Percentiles rank a stretch among this genome's conserved stretches.
phyloP scores from a whole-genome alignment of 2,797 vertebrate genomes.

The Coccyzus lansbergi region DNA sequence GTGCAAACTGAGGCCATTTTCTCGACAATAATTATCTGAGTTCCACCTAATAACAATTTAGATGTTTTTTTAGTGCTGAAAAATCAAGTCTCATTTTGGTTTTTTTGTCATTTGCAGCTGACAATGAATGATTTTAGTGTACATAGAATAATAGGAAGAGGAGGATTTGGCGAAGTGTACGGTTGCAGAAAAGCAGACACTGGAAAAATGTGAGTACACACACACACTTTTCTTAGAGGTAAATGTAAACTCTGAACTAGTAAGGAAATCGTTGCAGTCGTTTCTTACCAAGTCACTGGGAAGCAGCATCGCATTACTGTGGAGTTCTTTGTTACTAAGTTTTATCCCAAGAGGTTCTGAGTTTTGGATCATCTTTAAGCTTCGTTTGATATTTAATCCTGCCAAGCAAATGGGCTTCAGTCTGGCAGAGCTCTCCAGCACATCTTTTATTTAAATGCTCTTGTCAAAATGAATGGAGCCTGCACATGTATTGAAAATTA shows the following conservation, averaged over 20 bases:
- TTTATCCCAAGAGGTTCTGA: background rate
- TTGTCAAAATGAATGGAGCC: background rate
- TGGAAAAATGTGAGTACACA: constrained; percentile 92
- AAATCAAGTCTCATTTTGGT: background rate
- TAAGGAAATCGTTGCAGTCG: background rate
- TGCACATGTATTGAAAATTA: background rate
- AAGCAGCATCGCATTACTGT: accelerated
- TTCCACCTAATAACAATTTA: background rate
- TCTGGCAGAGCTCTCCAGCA: background rate
- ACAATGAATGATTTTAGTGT: constrained; percentile 99
- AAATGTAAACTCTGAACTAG: background rate
- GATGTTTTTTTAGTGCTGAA: background rate
- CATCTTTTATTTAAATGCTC: background rate
- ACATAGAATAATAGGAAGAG: constrained; percentile 96
- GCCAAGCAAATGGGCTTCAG: background rate
- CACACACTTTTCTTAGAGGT: background rate
- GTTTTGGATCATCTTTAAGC: background rate
- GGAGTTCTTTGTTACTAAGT: background rate
- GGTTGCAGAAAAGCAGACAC: constrained; percentile 99
- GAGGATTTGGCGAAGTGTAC: constrained; percentile 97
- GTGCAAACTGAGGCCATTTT: no score
- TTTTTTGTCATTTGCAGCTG: constrained; percentile 77
- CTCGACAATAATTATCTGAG: no score
- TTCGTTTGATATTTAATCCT: background rate
- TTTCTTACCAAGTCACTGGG: background rate